A percentile compares a stretch with the other conserved stretches of the same genome.
Conservation (phyloP, 2,113 vertebrate species). For the Lepus europaeus region DNA sequence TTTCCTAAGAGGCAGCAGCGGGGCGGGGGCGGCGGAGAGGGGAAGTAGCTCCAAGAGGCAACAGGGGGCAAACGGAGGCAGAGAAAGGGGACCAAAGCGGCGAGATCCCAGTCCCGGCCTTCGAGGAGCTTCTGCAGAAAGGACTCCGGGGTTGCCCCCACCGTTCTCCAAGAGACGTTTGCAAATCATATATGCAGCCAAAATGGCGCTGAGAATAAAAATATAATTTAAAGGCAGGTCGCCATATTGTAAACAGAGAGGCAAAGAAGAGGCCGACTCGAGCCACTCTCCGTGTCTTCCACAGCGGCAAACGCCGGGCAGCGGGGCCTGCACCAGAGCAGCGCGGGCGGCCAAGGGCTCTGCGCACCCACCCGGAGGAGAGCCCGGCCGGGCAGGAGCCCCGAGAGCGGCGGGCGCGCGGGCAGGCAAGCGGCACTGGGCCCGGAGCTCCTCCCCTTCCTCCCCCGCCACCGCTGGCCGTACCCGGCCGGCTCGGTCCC, state of each 20-base stretch:
- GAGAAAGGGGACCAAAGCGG: slow-evolving; percentile 68
- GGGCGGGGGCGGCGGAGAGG: slow-evolving; percentile 81
- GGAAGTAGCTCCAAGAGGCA: slow-evolving; percentile 77
- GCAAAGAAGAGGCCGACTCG: slow-evolving; percentile 83
- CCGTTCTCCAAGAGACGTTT: slow-evolving; percentile 65
- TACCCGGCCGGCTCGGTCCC: slow-evolving; percentile 34
- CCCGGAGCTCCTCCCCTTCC: slow-evolving; percentile 83
- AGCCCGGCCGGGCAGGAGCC: slow-evolving; percentile 27
- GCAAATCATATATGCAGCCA: slow-evolving; percentile 89
- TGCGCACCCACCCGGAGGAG: slow-evolving; percentile 39
- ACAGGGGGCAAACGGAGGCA: slow-evolving; percentile 74
- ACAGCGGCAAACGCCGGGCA: slow-evolving; percentile 69
- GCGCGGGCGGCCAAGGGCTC: neutral
- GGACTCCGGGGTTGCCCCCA: slow-evolving; percentile 35
- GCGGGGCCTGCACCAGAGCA: neutral
- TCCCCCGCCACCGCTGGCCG: slow-evolving; percentile 69
- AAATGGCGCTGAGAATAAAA: slow-evolving; percentile 95
- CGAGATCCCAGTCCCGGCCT: slow-evolving; percentile 37
- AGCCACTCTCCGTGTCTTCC: slow-evolving; percentile 87
- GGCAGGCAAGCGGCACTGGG: slow-evolving; percentile 55
- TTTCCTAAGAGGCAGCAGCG: slow-evolving; percentile 78
- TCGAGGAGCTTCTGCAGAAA: slow-evolving; percentile 58
- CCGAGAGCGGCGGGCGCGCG: slow-evolving; percentile 68
- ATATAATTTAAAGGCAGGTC: slow-evolving; percentile 93
- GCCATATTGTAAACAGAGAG: slow-evolving; percentile 96